Evolutionary conservation across 2,113 vertebrate species (phyloP).

Genomic region (Stictonetta naevosa): DNA sequence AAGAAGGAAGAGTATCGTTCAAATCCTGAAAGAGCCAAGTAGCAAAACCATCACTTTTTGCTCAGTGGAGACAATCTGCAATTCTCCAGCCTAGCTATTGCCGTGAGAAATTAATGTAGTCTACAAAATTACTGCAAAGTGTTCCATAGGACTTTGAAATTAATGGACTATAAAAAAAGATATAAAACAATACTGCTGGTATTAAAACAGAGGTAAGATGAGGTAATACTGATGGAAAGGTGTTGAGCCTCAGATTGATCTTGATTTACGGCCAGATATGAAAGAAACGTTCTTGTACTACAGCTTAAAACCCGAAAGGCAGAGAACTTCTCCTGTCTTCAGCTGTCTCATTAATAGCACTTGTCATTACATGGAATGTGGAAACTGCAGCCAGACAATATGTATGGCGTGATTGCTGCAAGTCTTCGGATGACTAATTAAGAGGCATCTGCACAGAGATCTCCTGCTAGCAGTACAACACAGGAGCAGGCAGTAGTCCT

Average conservation of each 20-base stretch:
- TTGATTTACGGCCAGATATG: slow-evolving; percentile 64
- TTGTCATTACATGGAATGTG: slow-evolving; percentile 69
- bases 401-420: slow-evolving; percentile 45
- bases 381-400: slow-evolving; percentile 69
- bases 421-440: slow-evolving; percentile 72
- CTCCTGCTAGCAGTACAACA: slow-evolving; percentile 50
- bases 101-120: slow-evolving; percentile 66
- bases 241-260: slow-evolving; percentile 56
- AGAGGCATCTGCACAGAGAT: slow-evolving; percentile 63
- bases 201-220: slow-evolving; percentile 64
- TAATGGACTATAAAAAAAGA: slow-evolving; percentile 69
- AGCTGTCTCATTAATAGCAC: slow-evolving; percentile 70
- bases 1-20: not conserved
- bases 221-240: slow-evolving; percentile 54
- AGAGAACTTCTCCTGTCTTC: slow-evolving; percentile 61
- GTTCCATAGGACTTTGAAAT: slow-evolving; percentile 64
- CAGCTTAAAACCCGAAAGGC: slow-evolving; percentile 42
- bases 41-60: slow-evolving; percentile 34
- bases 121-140: slow-evolving; percentile 68
- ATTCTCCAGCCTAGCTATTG: slow-evolving; percentile 16
- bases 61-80: slow-evolving; percentile 35
- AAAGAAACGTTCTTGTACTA: slow-evolving; percentile 41
- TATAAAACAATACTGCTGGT: slow-evolving; percentile 67
- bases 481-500: slow-evolving; percentile 35
- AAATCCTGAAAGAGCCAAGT: not conserved